Conservation (phyloP, 2,888 invertebrate genomes). For the Terebella lapidaria region DNA sequence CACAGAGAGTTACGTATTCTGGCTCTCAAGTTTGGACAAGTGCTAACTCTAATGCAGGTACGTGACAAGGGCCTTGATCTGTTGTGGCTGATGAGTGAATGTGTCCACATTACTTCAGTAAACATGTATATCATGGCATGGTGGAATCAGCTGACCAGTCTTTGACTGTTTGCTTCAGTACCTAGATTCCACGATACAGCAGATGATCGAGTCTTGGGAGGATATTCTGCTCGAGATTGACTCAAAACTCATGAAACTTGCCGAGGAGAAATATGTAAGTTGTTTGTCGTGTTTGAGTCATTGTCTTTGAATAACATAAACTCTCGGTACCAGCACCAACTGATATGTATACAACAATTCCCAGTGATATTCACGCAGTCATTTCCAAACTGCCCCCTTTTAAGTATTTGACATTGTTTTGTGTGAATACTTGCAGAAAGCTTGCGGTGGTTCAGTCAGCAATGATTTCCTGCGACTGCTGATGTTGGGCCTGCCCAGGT, state of each 20-base stretch:
- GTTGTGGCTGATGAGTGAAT: no score
- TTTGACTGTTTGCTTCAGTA: no score
- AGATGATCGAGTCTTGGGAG: slow-evolving; percentile 78
- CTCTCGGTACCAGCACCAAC: no score
- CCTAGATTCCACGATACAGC: slow-evolving; percentile 49
- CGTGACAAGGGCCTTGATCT: no score
- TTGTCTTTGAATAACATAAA: no score
- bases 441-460: slow-evolving; percentile 67
- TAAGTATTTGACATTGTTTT: no score
- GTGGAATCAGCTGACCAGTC: no score
- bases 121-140: no score
- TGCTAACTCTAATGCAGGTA: slow-evolving; percentile 63
- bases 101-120: not conserved
- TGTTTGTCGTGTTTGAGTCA: no score
- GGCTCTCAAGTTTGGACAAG: slow-evolving; percentile 70
- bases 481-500: slow-evolving; percentile 73
- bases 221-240: slow-evolving; percentile 90
- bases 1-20: slow-evolving; percentile 66
- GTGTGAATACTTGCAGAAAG: slow-evolving; percentile 30
- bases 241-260: slow-evolving; percentile 83
- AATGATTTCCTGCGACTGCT: slow-evolving; percentile 86
- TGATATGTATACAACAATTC: no score
- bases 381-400: no score
- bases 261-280: slow-evolving; percentile 57
- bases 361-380: no score